Conservation (phyloP, 2,113 vertebrate species). For the Xiphorhynchus elegans region DNA sequence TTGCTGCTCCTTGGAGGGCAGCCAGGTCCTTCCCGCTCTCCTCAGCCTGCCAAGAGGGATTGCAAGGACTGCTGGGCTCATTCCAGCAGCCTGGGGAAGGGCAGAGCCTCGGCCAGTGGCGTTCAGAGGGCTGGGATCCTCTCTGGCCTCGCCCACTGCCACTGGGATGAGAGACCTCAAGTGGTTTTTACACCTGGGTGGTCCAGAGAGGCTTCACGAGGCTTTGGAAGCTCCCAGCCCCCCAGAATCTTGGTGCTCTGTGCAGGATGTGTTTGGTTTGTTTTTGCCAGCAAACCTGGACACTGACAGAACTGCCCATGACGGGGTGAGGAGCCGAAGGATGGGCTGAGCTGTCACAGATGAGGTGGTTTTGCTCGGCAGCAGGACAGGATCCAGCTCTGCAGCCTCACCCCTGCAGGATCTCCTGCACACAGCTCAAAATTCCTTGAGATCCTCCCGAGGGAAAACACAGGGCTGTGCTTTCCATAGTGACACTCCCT, state of each 20-base stretch:
- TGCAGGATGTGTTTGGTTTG: background rate
- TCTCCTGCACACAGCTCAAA: rapidly evolving
- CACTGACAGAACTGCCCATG: background rate
- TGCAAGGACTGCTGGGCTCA: background rate
- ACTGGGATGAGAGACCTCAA: background rate
- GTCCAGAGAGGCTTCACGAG: background rate
- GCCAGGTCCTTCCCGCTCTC: constrained; percentile 31
- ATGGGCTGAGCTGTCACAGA: rapidly evolving
- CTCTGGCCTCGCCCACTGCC: background rate
- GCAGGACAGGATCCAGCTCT: background rate
- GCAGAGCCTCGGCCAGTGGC: background rate
- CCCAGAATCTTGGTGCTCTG: background rate
- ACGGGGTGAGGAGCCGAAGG: background rate
- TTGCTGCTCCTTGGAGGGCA: constrained; percentile 56
- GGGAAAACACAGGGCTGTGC: rapidly evolving
- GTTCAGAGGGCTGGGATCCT: rapidly evolving
- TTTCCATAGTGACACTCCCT: background rate
- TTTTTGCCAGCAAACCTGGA: background rate
- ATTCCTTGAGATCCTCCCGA: background rate
- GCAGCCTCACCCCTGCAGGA: background rate
- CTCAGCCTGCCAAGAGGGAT: constrained; percentile 25
- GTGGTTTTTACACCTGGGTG: background rate
- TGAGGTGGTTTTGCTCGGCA: rapidly evolving
- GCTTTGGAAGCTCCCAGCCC: background rate
- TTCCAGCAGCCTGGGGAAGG: constrained; percentile 27